Conservation (phyloP, 1,140 invertebrate species). For the Euglossa dilemma region DNA sequence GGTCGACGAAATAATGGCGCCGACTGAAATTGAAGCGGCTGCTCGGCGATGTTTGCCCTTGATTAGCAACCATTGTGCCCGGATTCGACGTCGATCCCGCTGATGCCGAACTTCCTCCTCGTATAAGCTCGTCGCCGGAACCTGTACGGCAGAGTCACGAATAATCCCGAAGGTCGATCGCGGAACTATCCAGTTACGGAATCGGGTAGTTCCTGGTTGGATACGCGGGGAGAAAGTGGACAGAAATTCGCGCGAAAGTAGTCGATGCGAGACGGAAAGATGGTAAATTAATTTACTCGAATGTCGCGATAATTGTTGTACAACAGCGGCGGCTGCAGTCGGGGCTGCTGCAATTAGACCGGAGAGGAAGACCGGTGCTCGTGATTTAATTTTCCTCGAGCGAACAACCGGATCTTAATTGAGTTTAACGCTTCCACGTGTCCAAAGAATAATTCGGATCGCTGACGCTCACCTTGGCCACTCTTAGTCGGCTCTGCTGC, state of each 20-base stretch:
- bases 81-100: not conserved
- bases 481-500: not conserved
- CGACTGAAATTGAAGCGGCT: not conserved
- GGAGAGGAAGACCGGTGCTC: not conserved
- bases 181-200: too few relatives aligned
- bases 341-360: constrained; percentile 5
- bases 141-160: too few relatives aligned
- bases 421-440: not conserved
- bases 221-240: too few relatives aligned
- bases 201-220: too few relatives aligned
- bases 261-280: not conserved
- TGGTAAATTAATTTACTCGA: constrained; percentile 11
- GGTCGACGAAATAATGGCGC: constrained; percentile 1
- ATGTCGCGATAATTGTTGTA: not conserved
- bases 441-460: constrained; percentile 17
- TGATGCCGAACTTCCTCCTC: not conserved
- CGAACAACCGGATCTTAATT: constrained; percentile 19
- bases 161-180: too few relatives aligned
- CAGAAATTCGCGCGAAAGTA: not conserved
- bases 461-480: not conserved
- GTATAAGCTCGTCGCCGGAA: not conserved
- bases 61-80: constrained; percentile 16
- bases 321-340: constrained; percentile 1
- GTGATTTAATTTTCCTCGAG: constrained; percentile 40
- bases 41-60: not conserved